Base-by-base conservation (phyloP, 2,888 invertebrate genomes). In the Kryphioiulus occultus region DNA sequence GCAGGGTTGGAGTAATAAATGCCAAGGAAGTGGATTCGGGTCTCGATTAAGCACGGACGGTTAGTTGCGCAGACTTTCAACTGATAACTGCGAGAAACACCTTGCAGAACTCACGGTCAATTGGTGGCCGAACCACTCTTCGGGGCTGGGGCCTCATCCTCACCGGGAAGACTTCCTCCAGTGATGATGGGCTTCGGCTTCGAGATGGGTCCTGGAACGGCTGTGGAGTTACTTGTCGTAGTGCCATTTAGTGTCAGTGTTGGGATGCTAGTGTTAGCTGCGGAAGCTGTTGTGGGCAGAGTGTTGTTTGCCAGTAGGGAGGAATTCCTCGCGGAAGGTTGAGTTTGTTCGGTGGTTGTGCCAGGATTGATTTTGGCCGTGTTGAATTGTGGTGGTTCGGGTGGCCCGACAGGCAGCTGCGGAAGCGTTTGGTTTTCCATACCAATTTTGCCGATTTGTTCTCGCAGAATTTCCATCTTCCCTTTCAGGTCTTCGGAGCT, bases 391-490 rank as follows among this genome's bases (percentile, higher is more conserved):
- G 22, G 59, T 12, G 10, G 59, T 10, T 68, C 59, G 5, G 59
- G 19, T 22, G 59, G 59, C 59, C 59, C 59, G 22, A 22, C 2
- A 10, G 59, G 22, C 1, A 26, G 1, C 59, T 5, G 59, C 1
- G 22, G 22, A 68, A 68, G 59, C 0, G 59, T 68, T 22, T 68
- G 59, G 59, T 86, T 86, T 15, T 15, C 53, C 30, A 53, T 22
- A 3, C 59, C 53, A 17, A 86, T 86, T 86, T 86, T 78, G 39
- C 42, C 68, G 47, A 86, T 86, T 53, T 86, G 86, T 39, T 59
- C 47, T 59, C 68, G 86, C 19, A 86, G 59, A 2, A 32, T 68
- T 15, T 26, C 59, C 32, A 86, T 53, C 7, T 86, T 86, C 4
- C 5, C 47, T 32, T 86, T 39, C 59, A 86, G 22, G 15, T 4